phyloP scores from a whole-genome alignment of 2,113 vertebrate genomes.

The Phyllostomus discolor region DNA sequence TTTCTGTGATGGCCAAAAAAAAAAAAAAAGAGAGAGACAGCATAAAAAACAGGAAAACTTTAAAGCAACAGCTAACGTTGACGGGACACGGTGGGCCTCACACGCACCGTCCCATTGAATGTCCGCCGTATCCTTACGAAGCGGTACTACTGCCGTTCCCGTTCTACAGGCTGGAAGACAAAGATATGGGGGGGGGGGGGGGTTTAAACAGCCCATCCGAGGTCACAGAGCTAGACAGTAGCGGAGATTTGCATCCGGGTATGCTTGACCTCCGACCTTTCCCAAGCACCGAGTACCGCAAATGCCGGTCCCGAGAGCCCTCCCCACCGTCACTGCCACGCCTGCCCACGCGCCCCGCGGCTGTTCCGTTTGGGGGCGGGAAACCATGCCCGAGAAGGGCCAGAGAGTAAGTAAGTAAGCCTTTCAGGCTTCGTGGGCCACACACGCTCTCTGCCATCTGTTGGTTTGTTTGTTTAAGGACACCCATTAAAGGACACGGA shows the following conservation, averaged over 20 bases:
- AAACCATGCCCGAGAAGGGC: not conserved
- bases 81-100: accelerated
- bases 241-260: not conserved
- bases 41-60: not conserved
- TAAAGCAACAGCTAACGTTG: not conserved
- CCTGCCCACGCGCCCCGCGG: no score
- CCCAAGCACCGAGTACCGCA: accelerated
- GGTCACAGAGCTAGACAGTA: not conserved
- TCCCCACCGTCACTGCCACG: accelerated
- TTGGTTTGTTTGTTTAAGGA: not conserved
- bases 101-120: not conserved
- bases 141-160: no score
- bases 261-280: not conserved
- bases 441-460: not conserved
- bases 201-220: no score
- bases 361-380: accelerated
- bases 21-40: no score
- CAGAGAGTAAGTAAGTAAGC: no score
- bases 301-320: accelerated
- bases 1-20: not conserved
- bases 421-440: no score
- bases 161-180: no score
- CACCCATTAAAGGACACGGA: not conserved
- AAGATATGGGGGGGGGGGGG: no score
- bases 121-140: no score